Conservation (phyloP, 2,888 invertebrate genomes). For the Crossocerus cetratus region DNA sequence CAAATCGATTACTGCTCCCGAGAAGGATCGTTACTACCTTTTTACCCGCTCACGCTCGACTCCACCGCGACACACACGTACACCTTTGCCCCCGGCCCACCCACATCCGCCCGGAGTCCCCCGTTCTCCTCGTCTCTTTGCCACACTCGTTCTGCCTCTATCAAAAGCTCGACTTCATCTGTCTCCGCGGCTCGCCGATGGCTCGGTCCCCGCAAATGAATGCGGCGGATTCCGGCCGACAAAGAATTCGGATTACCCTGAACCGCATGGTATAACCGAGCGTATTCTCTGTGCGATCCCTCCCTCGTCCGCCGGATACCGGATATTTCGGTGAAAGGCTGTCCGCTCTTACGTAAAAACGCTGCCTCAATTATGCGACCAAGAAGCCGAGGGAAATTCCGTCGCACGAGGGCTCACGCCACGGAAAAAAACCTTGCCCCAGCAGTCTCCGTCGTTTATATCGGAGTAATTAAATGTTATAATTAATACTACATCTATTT, state of each 20-base stretch:
- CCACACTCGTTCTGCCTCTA: not conserved
- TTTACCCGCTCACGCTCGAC: conserved; percentile 5
- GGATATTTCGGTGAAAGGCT: no score
- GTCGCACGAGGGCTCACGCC: not conserved
- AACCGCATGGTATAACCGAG: not conserved
- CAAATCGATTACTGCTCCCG: conserved; percentile 32
- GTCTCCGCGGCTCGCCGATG: not conserved
- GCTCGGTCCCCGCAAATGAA: not conserved
- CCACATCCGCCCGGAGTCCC: not conserved
- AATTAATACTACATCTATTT: conserved; percentile 7
- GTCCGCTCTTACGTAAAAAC: not conserved
- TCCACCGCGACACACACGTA: no score
- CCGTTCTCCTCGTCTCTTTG: not conserved
- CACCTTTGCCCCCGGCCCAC: not conserved
- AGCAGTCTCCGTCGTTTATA: not conserved
- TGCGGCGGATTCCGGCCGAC: conserved; percentile 33
- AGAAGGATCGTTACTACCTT: conserved; percentile 22
- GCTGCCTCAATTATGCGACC: not conserved
- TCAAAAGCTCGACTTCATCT: not conserved
- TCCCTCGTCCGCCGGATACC: no score
- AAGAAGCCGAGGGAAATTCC: not conserved
- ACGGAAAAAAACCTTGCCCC: not conserved
- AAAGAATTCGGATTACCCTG: conserved; percentile 44
- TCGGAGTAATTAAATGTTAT: conserved; percentile 3
- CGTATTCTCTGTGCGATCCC: no score